Evolutionary conservation across 2,113 vertebrate genomes (phyloP), one percentile per base, ranked within the genome.

Genomic region (Erinaceus europaeus): DNA sequence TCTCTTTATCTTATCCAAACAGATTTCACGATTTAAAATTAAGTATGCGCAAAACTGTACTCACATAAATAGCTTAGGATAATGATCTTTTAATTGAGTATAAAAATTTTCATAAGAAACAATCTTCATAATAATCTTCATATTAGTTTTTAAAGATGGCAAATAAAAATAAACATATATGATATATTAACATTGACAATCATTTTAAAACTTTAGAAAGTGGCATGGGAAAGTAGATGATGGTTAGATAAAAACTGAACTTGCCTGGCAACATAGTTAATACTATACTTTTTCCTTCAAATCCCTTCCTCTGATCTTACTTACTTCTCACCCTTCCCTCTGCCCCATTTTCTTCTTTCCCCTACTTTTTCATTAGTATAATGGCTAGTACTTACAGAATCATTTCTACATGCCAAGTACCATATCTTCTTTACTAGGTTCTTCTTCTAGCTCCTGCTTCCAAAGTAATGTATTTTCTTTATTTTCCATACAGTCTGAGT

Each of bases 11-110:
- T 80, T 46, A 71, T 75, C 14, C 48, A 4, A 21, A 73, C 5
- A 14, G 15, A 80, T 75, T 72, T 53, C 23, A 18, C 32, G 76
- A 48, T 23, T 84, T 80, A 80, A 61, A 86, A 48, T 59, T 36
- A 73, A 5, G 29, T 21, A 71, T 48, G 18, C 4, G 40, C 27
- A 82, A 55, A 89, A 52, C 6, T 84, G 29, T 71, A 7, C 4
- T 83, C 42, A 32, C 2, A 57, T 61, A 74, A 72, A 86, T 50
- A 44, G 40, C 14, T 74, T 79, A 36, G 38, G 15, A 34, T n/a
- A 86, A 34, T 71, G 1, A 34, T 65, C 9, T 84, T 76, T 84
- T 29, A 62, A 71, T 78, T 14, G 9, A 27, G 1, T 62, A 53
- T 34, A 55, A 38, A 82, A 88, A 32, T 46, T 0, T 46, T 65